phyloP scores from a whole-genome alignment of 2,888 invertebrate species.

The Byasa hedistus region DNA sequence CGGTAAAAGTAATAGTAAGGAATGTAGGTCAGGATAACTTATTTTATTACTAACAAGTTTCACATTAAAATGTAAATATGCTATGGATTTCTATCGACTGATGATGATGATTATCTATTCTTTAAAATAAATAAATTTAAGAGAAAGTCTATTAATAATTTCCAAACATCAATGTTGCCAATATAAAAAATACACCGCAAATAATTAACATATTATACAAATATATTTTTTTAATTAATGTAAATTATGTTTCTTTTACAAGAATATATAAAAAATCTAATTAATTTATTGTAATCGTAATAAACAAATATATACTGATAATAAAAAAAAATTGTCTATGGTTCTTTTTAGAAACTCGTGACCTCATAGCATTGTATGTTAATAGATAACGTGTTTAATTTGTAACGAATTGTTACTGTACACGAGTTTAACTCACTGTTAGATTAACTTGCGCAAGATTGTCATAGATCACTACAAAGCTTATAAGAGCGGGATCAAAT shows the following conservation, averaged over 20 bases:
- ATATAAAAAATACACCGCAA: neutral
- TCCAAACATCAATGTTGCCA: too few relatives aligned
- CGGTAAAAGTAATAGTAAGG: too few relatives aligned
- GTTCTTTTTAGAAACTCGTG: constrained; percentile 1
- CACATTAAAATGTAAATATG: too few relatives aligned
- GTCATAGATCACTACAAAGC: too few relatives aligned
- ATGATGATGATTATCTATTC: too few relatives aligned
- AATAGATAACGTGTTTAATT: constrained; percentile 12
- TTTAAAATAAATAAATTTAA: too few relatives aligned
- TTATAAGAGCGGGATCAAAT: too few relatives aligned
- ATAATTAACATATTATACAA: neutral
- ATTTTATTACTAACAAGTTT: too few relatives aligned
- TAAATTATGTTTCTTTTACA: constrained; percentile 3
- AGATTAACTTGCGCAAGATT: constrained; percentile 2
- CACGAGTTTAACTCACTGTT: neutral
- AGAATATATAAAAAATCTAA: constrained; percentile 4
- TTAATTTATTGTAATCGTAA: constrained; percentile 14
- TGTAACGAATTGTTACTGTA: neutral
- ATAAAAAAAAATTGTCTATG: constrained; percentile 20
- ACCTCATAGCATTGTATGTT: constrained; percentile 23
- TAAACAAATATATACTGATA: neutral
- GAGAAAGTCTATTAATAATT: too few relatives aligned
- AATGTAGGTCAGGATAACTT: too few relatives aligned
- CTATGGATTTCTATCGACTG: too few relatives aligned
- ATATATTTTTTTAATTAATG: too few relatives aligned